phyloP scores from a whole-genome alignment of 37 sponge, comb jelly and placozoan species.

The Diacarnus erythraeanus region DNA sequence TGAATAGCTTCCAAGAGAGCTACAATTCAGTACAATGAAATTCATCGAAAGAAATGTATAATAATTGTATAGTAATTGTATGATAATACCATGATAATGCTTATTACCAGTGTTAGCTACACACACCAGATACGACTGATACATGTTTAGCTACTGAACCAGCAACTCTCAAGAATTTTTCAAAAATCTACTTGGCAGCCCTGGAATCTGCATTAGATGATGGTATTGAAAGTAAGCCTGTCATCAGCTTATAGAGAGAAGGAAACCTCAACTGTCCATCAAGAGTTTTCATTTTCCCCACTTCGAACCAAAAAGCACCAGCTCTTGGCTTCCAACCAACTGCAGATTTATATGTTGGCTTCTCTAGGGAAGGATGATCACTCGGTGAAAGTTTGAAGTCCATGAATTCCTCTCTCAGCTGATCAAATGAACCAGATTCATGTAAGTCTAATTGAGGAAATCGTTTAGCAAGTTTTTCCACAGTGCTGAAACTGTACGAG shows the following conservation, averaged over 20 bases:
- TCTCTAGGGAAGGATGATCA: conserved; percentile 9
- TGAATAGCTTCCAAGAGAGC: no score
- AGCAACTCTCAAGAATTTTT: no score
- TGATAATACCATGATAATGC: no score
- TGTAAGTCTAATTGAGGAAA: conserved; percentile 14
- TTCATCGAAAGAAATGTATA: no score
- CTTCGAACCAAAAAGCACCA: conserved; percentile 3
- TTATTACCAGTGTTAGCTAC: no score
- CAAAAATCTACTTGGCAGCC: no score
- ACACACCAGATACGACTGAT: no score
- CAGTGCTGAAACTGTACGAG: conserved; percentile 8
- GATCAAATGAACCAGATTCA: conserved; percentile 30
- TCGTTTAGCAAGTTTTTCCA: conserved; percentile 3
- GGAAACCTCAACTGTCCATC: conserved; percentile 48
- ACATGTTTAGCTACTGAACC: no score
- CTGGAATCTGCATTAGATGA: conserved; percentile 40
- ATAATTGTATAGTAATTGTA: no score
- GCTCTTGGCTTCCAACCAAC: conserved; percentile 25
- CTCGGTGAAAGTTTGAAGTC: conserved; percentile 21
- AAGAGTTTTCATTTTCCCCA: conserved; percentile 32
- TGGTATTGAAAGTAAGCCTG: no score
- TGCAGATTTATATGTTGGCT: neutral
- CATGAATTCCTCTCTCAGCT: conserved; percentile 34
- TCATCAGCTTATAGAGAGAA: conserved; percentile 30
- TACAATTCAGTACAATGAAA: no score